Evolutionary conservation across 2,113 vertebrate genomes (phyloP).

Genomic region (Sardina pilchardus): DNA sequence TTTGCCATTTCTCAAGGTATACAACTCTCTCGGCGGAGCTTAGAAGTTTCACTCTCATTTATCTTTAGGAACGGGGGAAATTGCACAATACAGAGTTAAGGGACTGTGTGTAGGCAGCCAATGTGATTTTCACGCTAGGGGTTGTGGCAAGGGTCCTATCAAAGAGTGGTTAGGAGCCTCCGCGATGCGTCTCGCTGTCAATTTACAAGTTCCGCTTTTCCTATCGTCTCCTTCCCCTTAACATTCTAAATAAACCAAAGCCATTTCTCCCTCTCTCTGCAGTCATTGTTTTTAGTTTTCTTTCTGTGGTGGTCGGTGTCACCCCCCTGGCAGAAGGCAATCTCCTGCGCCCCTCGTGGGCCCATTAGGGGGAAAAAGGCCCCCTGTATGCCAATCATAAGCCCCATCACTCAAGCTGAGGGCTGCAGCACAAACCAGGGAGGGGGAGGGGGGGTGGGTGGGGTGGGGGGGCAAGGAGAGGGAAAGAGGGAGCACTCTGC

Average conservation of each 20-base stretch:
- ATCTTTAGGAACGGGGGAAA: not conserved
- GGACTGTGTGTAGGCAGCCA: not conserved
- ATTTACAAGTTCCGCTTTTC: not conserved
- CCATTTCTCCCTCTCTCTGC: not conserved
- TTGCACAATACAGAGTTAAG: not conserved
- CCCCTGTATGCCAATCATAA: slow-evolving; percentile 13
- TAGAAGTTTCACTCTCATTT: not conserved
- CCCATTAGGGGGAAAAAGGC: slow-evolving; percentile 10
- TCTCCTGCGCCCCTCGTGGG: not conserved
- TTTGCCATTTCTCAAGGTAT: not conserved
- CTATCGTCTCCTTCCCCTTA: not conserved
- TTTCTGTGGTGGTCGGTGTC: not conserved
- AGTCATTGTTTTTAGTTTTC: slow-evolving; percentile 9
- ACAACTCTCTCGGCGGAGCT: not conserved
- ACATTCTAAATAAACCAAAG: not conserved
- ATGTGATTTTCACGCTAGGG: slow-evolving; percentile 6
- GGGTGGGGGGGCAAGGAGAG: no score
- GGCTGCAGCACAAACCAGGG: not conserved
- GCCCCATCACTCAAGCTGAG: slow-evolving; percentile 10
- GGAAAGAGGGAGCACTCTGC: not conserved
- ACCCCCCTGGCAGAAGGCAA: slow-evolving; percentile 6
- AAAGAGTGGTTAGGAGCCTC: not conserved
- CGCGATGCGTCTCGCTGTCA: not conserved
- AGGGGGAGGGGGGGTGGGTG: not conserved
- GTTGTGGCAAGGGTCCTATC: slow-evolving; percentile 6